These are phyloP conservation scores for Burhinus oedicnemus DNA, from an alignment of 2,113 vertebrate genomes.

Conservation along the genomic window DNA sequence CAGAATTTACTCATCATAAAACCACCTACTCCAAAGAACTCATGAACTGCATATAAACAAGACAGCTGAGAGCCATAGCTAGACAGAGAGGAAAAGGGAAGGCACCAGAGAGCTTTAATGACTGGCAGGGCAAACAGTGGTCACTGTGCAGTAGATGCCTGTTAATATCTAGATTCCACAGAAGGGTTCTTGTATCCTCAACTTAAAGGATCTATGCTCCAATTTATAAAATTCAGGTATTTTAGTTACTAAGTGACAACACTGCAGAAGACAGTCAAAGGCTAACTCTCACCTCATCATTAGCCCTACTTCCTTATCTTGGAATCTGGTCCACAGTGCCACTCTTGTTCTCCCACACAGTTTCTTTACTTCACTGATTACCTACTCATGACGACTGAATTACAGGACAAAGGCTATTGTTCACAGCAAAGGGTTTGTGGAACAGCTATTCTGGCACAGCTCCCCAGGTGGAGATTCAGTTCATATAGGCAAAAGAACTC, in stretches of 20 bases:
- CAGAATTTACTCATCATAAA: not conserved
- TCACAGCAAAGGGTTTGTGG: not conserved
- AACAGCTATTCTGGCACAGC: constrained; percentile 47
- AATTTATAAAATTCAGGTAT: not conserved
- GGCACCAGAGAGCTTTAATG: not conserved
- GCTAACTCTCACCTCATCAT: not conserved
- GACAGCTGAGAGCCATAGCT: not conserved
- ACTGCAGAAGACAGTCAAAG: not conserved
- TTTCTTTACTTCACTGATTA: not conserved
- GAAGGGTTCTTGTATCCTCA: not conserved
- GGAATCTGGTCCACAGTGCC: not conserved
- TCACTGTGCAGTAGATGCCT: not conserved
- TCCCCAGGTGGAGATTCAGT: constrained; percentile 45
- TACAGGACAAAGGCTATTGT: constrained; percentile 22
- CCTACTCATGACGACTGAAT: not conserved
- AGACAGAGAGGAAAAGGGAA: not conserved
- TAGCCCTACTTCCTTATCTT: not conserved
- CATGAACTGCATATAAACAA: not conserved
- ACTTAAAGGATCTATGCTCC: not conserved
- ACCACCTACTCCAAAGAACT: not conserved
- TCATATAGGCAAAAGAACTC: constrained; percentile 34
- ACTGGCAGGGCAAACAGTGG: not conserved
- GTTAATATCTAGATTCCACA: not conserved
- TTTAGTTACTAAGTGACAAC: not conserved
- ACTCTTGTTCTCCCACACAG: not conserved